Evolutionary conservation across 2,888 invertebrate species (phyloP), one percentile per base, ranked within the genome.

Genomic region (Melinaea menophilus): DNA sequence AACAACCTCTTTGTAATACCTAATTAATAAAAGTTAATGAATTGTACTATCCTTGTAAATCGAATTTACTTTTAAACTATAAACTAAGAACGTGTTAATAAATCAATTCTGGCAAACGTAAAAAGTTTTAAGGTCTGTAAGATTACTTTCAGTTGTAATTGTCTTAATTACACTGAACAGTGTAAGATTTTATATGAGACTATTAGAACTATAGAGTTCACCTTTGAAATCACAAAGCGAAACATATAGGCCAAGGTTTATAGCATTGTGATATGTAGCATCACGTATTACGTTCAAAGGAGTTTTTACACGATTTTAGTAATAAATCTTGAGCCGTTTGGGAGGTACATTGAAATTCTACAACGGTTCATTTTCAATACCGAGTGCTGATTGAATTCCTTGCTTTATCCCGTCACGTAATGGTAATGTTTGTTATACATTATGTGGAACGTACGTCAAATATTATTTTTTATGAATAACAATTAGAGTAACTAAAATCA

Each of bases 201-300:
- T 37, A 75, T 78, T 73, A 73, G 75, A 78, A 74, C 77, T 77
- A 75, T 74, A 70, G 66, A 75, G 76, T 76, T 79, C 75, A 73
- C 77, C 78, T 80, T 79, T 78, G 73, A 75, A 79, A 78, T 76
- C 79, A 79, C 73, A 65, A 71, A 77, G 75, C 80, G 79, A 76
- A 73, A 79, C 81, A 81, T 78, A 72, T 75, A 67, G 81, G 82
- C 80, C 84, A 82, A 82, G 82, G 83, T 71, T 75, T 69, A 61
- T 68, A 68, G 69, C 69, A 71, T 66, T 70, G 70, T 73, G 66
- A 72, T 70, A 73, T 77, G 73, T 75, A 74, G 70, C 75, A 76
- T 79, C 76, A 78, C 77, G 80, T 79, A 75, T 71, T 61, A 63
- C 69, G 68, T 66, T 68, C 65, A 62, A 70, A 69, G 69, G 67